Evolutionary conservation across 2,113 vertebrate genomes (phyloP).

Genomic region (Bujurquina vittata): DNA sequence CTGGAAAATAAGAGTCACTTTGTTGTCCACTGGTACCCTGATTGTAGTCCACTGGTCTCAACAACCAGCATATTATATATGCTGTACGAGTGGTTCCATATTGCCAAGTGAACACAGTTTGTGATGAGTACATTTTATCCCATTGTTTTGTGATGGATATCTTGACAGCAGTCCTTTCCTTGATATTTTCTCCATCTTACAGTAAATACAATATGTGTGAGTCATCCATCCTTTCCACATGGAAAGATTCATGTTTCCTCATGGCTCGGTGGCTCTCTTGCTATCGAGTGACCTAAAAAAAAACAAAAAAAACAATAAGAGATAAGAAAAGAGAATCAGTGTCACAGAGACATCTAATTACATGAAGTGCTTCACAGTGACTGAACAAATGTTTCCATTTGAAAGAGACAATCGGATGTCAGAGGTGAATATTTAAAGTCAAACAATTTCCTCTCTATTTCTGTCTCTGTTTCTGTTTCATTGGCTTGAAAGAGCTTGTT

Average conservation of each 20-base stretch:
- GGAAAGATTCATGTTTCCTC: conserved; percentile 58
- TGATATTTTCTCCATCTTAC: conserved; percentile 35
- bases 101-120: conserved; percentile 32
- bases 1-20: conserved; percentile 42
- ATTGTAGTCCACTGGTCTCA: conserved; percentile 47
- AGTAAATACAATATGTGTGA: conserved; percentile 46
- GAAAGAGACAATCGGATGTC: conserved; percentile 26
- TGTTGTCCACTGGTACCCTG: conserved; percentile 54
- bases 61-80: conserved; percentile 33
- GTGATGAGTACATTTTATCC: conserved; percentile 49
- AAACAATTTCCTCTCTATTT: conserved; percentile 1
- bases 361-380: conserved; percentile 2
- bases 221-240: conserved; percentile 64
- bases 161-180: conserved; percentile 48
- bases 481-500: conserved; percentile 27
- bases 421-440: conserved; percentile 29
- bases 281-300: conserved; percentile 94
- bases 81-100: conserved; percentile 18
- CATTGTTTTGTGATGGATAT: conserved; percentile 63
- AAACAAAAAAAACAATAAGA: conserved; percentile 49
- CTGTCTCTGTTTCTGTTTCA: conserved; percentile 3
- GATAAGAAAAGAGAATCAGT: conserved; percentile 35
- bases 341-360: conserved; percentile 42
- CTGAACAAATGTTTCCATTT: conserved; percentile 32
- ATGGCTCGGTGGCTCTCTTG: conserved; percentile 70